Conservation (phyloP, 2,888 invertebrate genomes). For the Oligia strigilis region DNA sequence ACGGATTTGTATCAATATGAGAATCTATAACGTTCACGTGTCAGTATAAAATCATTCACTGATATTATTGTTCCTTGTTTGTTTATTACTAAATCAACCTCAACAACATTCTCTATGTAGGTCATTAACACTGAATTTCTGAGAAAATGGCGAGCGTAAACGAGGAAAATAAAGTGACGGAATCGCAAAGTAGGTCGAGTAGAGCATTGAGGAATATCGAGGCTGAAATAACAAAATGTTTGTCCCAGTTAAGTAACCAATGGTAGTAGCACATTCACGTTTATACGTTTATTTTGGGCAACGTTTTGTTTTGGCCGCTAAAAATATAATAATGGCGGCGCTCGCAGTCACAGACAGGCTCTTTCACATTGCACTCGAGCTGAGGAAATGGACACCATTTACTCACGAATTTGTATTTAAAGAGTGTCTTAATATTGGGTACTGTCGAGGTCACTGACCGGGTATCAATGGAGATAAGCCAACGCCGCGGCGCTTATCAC, state of each 20-base stretch:
- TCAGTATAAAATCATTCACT: constrained; percentile 33
- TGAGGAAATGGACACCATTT: constrained; percentile 31
- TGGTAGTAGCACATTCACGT: constrained; percentile 62
- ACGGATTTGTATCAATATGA: constrained; percentile 49
- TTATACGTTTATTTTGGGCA: constrained; percentile 57
- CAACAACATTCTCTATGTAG: constrained; percentile 74
- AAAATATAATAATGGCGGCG: constrained; percentile 16
- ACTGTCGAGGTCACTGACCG: constrained; percentile 83
- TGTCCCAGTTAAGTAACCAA: constrained; percentile 73
- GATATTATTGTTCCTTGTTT: constrained; percentile 23
- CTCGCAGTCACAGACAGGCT: not conserved
- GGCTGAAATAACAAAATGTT: constrained; percentile 79
- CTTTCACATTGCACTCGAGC: constrained; percentile 15
- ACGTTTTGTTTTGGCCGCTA: constrained; percentile 10
- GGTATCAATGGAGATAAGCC: constrained; percentile 86
- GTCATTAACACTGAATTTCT: constrained; percentile 87
- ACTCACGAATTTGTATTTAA: constrained; percentile 61
- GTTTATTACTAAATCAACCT: constrained; percentile 60
- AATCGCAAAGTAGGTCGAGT: constrained; percentile 81
- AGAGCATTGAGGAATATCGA: constrained; percentile 71
- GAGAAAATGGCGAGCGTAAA: constrained; percentile 79
- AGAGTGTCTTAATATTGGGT: constrained; percentile 73
- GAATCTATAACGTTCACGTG: constrained; percentile 31
- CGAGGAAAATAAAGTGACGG: constrained; percentile 82
- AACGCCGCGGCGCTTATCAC: constrained; percentile 85